Conservation (phyloP, 2,888 invertebrate species). For the Cerastis rubricosa region DNA sequence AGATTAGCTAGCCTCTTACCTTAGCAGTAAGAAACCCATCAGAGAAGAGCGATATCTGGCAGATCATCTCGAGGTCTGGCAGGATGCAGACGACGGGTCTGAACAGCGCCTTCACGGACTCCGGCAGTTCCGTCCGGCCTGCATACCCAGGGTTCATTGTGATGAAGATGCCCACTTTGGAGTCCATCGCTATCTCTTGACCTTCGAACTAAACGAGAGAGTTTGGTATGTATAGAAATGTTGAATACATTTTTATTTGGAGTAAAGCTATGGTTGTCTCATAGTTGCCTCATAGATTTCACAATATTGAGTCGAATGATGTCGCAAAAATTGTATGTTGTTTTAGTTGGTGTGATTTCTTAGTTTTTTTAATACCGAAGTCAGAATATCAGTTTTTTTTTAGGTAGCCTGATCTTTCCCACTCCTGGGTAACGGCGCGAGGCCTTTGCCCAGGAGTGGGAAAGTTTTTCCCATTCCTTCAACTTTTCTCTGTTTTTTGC, state of each 20-base stretch:
- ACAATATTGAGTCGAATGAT: not conserved
- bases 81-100: constrained; percentile 98
- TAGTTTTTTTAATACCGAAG: too few relatives aligned
- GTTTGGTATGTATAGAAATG: not conserved
- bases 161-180: constrained; percentile 97
- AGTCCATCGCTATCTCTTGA: constrained; percentile 95
- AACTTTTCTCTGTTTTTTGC: too few relatives aligned
- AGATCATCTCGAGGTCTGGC: constrained; percentile 97
- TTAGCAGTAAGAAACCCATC: constrained; percentile 98
- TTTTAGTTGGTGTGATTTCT: not conserved
- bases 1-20: constrained; percentile 80
- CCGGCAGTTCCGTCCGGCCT: constrained; percentile 97
- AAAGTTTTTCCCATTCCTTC: too few relatives aligned
- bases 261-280: not conserved
- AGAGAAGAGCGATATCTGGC: constrained; percentile 97
- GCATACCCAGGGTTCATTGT: constrained; percentile 99
- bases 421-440: too few relatives aligned
- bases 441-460: too few relatives aligned
- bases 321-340: not conserved
- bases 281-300: not conserved
- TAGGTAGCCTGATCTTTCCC: too few relatives aligned
- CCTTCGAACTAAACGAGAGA: constrained; percentile 93
- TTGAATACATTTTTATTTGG: not conserved
- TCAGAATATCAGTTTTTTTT: too few relatives aligned
- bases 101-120: constrained; percentile 97